phyloP scores from a whole-genome alignment of 2,797 vertebrate species.

The Phrynocephalus forsythii region DNA sequence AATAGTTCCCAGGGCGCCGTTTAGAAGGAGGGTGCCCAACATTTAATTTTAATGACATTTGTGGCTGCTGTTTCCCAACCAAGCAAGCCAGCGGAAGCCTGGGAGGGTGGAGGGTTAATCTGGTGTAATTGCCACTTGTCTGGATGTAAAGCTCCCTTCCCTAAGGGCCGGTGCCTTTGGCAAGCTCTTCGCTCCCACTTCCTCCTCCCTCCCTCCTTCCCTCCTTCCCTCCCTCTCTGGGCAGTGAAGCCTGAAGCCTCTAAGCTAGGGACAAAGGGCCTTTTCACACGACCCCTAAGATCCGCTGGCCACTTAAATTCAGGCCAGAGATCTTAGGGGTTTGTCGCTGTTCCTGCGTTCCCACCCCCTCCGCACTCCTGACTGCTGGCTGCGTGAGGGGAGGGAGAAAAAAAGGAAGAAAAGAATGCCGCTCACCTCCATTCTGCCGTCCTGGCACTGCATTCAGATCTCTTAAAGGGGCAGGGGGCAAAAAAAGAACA shows the following conservation, averaged over 20 bases:
- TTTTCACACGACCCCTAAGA: no score
- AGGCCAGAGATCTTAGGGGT: no score
- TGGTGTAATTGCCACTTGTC: constrained; percentile 3
- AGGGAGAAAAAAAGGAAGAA: no score
- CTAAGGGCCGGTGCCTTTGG: background rate
- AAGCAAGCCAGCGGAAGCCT: fast-evolving
- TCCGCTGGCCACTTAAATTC: no score
- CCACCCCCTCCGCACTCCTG: no score
- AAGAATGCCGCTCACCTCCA: no score
- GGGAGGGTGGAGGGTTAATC: constrained; percentile 46
- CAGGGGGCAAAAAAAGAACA: no score
- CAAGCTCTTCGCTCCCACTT: constrained; percentile 40
- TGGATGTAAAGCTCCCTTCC: background rate
- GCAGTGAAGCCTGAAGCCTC: constrained; percentile 60
- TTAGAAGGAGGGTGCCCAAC: background rate
- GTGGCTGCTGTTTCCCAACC: background rate
- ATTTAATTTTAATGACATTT: no score
- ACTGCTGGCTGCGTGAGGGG: no score
- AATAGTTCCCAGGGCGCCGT: background rate
- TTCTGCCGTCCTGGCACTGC: no score
- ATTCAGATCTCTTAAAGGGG: no score
- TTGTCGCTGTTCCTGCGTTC: no score
- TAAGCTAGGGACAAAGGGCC: background rate
- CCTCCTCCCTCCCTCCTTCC: background rate
- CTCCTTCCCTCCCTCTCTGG: background rate